phyloP scores from a whole-genome alignment of 2,888 invertebrate genomes.

The Drosophila setosimentum region DNA sequence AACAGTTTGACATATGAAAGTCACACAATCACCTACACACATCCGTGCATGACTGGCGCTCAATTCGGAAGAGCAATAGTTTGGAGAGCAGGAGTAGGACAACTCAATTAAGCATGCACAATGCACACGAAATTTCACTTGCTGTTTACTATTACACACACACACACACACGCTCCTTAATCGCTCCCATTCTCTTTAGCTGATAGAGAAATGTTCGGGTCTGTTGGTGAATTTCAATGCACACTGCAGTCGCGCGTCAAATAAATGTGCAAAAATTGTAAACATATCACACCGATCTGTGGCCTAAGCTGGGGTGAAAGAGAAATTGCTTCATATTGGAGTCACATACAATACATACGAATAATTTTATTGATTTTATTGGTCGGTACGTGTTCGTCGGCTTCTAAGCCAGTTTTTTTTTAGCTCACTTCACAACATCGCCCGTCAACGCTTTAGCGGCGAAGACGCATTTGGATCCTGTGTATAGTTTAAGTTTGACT shows the following conservation, averaged over 20 bases:
- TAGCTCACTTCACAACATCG: slow-evolving; percentile 1
- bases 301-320: slow-evolving; percentile 14
- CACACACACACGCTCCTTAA: not conserved
- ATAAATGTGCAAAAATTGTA: slow-evolving; percentile 50
- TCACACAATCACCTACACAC: slow-evolving; percentile 21
- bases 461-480: not conserved
- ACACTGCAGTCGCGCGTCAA: slow-evolving; percentile 54
- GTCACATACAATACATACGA: slow-evolving; percentile 63
- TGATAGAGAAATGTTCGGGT: slow-evolving; percentile 7
- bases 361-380: slow-evolving; percentile 69
- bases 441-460: not conserved
- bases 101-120: slow-evolving; percentile 79
- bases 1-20: slow-evolving; percentile 68
- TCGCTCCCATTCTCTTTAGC: not conserved
- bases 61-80: slow-evolving; percentile 25
- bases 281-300: slow-evolving; percentile 51
- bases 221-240: slow-evolving; percentile 61
- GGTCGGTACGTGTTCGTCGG: slow-evolving; percentile 54
- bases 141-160: slow-evolving; percentile 22
- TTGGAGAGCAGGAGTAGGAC: slow-evolving; percentile 41
- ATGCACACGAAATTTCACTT: slow-evolving; percentile 75
- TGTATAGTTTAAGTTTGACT: not conserved
- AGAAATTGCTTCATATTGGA: slow-evolving; percentile 68
- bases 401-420: not conserved
- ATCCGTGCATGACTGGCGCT: slow-evolving; percentile 8